A percentile compares a stretch with the other conserved stretches of the same genome.
Evolutionary conservation across 2,888 invertebrate species (phyloP).

Genomic region (Mythimna lalbum): DNA sequence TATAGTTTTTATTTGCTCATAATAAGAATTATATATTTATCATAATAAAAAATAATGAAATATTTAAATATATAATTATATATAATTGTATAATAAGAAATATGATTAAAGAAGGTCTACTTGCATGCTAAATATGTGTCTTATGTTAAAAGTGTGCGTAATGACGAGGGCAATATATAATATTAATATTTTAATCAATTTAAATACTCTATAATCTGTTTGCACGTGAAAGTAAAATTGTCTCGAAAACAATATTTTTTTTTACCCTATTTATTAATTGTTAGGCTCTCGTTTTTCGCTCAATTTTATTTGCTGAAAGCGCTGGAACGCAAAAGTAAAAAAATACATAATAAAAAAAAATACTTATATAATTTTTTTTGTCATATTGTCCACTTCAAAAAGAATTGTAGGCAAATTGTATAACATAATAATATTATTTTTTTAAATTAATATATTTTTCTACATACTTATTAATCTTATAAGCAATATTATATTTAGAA

Average conservation of each 20-base stretch:
- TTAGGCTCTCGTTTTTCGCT: too few species aligned
- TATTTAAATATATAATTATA: neutral
- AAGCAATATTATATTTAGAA: neutral
- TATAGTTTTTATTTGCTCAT: conserved; percentile 10
- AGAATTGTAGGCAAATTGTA: neutral
- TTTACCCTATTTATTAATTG: too few species aligned
- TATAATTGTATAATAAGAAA: too few species aligned
- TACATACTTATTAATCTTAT: conserved; percentile 6
- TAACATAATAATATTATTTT: neutral
- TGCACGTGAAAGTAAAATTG: neutral
- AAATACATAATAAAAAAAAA: too few species aligned
- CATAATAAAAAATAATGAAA: neutral
- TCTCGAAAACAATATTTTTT: neutral
- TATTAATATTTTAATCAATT: neutral
- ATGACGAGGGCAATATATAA: neutral
- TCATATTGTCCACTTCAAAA: neutral
- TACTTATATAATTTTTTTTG: neutral
- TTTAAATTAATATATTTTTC: conserved; percentile 13
- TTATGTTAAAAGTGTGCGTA: neutral
- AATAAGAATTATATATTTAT: conserved; percentile 19
- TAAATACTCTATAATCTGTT: neutral
- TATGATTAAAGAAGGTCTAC: neutral
- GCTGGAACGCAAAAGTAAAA: too few species aligned
- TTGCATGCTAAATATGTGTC: neutral
- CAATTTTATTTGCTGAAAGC: too few species aligned